These are phyloP conservation scores for Pogonomyrmex californicus DNA, from an alignment of 1,140 invertebrate genomes.

Conservation along the genomic window DNA sequence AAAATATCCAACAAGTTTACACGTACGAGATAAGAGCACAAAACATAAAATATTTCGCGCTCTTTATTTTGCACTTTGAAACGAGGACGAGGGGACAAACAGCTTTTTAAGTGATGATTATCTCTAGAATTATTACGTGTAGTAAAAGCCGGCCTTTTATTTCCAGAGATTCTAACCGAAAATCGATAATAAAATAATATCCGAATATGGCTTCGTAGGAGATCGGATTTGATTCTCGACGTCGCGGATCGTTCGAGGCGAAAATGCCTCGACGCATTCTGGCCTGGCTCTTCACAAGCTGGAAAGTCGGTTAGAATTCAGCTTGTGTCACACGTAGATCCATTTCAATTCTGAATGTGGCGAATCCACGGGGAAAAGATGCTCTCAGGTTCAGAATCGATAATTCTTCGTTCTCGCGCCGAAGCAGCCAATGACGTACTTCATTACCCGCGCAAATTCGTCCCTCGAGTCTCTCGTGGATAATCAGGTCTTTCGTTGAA, in stretches of 20 bases:
- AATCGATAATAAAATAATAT: conserved; percentile 5
- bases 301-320: neutral
- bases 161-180: neutral
- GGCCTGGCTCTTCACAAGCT: neutral
- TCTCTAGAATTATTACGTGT: neutral
- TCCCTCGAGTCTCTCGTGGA: conserved; percentile 4
- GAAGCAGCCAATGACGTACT: conserved; percentile 17
- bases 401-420: conserved; percentile 38
- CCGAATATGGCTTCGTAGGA: conserved; percentile 8
- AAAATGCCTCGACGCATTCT: neutral
- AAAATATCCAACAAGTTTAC: neutral
- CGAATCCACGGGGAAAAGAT: neutral
- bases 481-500: conserved; percentile 42
- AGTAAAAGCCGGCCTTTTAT: neutral
- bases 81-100: neutral
- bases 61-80: neutral
- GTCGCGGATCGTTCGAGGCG: conserved; percentile 10
- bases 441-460: conserved; percentile 44
- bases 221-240: conserved; percentile 9
- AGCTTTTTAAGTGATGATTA: conserved; percentile 11
- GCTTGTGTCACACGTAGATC: neutral
- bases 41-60: neutral
- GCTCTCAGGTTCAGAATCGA: neutral
- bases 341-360: conserved; percentile 19
- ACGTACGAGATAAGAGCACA: neutral